These are phyloP conservation scores for Brotula barbata DNA, from an alignment of 2,797 vertebrate genomes.

Conservation along the genomic window DNA sequence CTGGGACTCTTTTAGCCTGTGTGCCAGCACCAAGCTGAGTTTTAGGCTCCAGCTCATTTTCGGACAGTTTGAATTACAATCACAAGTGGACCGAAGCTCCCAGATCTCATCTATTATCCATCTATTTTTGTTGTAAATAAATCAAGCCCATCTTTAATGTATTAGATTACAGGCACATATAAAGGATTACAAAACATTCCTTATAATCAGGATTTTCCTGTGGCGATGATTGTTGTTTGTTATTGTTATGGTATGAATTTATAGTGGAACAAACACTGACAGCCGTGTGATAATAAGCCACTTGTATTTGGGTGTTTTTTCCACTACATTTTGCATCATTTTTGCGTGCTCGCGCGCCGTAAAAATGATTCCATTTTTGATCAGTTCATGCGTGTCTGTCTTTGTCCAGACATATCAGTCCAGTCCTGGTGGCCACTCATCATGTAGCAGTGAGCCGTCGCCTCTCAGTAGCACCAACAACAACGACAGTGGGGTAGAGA, in stretches of 20 bases:
- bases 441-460: conserved; percentile 91
- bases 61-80: conserved; percentile 56
- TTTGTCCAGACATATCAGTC: conserved; percentile 89
- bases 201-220: conserved; percentile 56
- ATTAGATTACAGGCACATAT: conserved; percentile 47
- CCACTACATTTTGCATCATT: conserved; percentile 7
- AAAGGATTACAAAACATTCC: conserved; percentile 59
- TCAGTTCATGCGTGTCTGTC: conserved; percentile 47
- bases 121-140: conserved; percentile 65
- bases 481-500: conserved; percentile 93
- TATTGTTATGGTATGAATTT: no score
- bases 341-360: no score
- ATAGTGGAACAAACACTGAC: no score
- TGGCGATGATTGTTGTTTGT: conserved; percentile 51
- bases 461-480: conserved; percentile 90
- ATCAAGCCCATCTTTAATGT: conserved; percentile 55
- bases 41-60: conserved; percentile 61
- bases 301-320: conserved; percentile 19
- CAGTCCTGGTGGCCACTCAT: conserved; percentile 93
- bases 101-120: conserved; percentile 63
- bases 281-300: no score
- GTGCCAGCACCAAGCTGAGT: conserved; percentile 65
- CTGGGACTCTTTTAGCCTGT: conserved; percentile 46
- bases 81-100: conserved; percentile 39
- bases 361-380: no score